A percentile compares a stretch with the other conserved stretches of the same genome.
Evolutionary conservation across 2,888 invertebrate species (phyloP).

Genomic region (Drosophila helvetica): DNA sequence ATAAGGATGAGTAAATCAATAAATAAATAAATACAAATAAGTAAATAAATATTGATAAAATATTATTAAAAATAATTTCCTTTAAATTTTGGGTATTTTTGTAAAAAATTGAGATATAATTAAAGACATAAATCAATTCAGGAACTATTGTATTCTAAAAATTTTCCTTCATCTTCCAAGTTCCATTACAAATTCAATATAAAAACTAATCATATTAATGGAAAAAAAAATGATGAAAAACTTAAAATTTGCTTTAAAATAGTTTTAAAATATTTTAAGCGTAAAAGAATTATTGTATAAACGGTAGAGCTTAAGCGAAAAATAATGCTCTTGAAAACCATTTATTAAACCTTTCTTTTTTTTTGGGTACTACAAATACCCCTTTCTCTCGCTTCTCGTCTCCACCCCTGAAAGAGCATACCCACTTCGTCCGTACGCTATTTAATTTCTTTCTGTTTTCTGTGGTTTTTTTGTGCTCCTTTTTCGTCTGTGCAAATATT

Average conservation of each 20-base stretch:
- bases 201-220: too few relatives aligned
- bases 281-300: too few relatives aligned
- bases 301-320: too few relatives aligned
- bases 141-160: background rate
- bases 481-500: slow-evolving; percentile 67
- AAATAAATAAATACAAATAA: too few relatives aligned
- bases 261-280: too few relatives aligned
- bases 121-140: background rate
- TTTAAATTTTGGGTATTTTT: background rate
- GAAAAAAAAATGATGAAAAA: too few relatives aligned
- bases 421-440: background rate
- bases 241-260: too few relatives aligned
- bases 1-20: too few relatives aligned
- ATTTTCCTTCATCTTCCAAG: background rate
- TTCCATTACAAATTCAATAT: background rate
- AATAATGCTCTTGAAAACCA: too few relatives aligned
- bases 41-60: too few relatives aligned
- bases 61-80: too few relatives aligned
- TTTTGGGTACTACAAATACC: background rate
- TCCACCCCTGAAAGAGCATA: background rate
- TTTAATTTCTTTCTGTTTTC: background rate
- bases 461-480: slow-evolving; percentile 22
- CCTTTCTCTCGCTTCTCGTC: background rate
- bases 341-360: too few relatives aligned
- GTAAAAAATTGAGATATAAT: background rate